Evolutionary conservation across 2,797 vertebrate genomes (phyloP).

Genomic region (Vultur gryphus): DNA sequence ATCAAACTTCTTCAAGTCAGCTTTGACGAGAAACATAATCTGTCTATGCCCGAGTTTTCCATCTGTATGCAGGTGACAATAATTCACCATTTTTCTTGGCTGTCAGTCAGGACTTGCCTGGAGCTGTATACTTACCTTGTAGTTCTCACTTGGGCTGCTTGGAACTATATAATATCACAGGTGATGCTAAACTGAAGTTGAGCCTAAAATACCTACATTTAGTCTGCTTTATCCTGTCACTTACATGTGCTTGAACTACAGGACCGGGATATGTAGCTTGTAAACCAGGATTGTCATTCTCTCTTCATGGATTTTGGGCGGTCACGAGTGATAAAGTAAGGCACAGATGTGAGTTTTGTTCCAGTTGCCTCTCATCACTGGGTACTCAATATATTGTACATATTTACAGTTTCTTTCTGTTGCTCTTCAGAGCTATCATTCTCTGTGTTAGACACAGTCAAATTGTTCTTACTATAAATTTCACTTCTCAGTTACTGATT

Average conservation of each 20-base stretch:
- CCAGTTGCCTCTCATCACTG: neutral
- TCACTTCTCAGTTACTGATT: slow-evolving; percentile 12
- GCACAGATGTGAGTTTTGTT: neutral
- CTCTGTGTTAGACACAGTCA: neutral
- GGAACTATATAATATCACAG: neutral
- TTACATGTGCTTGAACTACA: neutral
- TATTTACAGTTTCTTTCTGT: neutral
- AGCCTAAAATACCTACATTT: neutral
- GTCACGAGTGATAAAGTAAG: neutral
- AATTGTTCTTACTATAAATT: neutral
- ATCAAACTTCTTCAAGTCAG: neutral
- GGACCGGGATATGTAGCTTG: neutral
- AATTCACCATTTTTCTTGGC: neutral
- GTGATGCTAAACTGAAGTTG: neutral
- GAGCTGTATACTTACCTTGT: neutral
- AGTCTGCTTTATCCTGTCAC: neutral
- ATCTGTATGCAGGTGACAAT: neutral
- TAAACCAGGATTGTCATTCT: neutral
- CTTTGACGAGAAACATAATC: neutral
- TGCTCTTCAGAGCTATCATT: neutral
- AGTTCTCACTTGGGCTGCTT: neutral
- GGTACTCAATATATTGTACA: neutral
- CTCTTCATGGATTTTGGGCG: neutral
- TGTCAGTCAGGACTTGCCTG: neutral
- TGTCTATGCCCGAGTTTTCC: neutral